Percentiles rank a stretch among this genome's conserved stretches.
phyloP scores from a whole-genome alignment of 2,888 invertebrate genomes.

The Serripes groenlandicus region DNA sequence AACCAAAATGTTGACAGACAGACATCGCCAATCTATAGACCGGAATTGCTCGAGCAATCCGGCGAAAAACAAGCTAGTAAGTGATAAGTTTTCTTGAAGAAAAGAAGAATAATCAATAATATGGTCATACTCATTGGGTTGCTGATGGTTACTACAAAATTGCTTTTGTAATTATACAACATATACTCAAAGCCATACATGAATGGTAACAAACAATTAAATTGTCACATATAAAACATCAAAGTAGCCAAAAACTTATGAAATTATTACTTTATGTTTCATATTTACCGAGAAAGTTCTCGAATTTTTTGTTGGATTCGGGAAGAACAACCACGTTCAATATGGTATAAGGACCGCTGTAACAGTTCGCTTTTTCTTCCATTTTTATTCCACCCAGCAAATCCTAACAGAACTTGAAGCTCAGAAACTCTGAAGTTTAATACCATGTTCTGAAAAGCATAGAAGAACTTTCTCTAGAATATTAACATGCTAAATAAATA shows the following conservation, averaged over 20 bases:
- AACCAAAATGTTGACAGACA: no score
- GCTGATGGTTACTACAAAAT: no score
- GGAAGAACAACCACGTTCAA: slow-evolving; percentile 89
- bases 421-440: slow-evolving; percentile 93
- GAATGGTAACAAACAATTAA: no score
- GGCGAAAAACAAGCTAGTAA: no score
- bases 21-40: no score
- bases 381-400: slow-evolving; percentile 92
- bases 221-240: neutral
- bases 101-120: no score
- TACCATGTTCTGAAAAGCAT: slow-evolving; percentile 87
- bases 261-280: slow-evolving; percentile 17
- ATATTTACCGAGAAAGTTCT: slow-evolving; percentile 89
- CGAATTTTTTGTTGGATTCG: slow-evolving; percentile 90
- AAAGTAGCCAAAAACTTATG: neutral
- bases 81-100: no score
- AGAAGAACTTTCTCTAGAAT: slow-evolving; percentile 44
- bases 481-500: neutral
- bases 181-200: no score
- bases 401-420: slow-evolving; percentile 93
- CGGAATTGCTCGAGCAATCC: no score
- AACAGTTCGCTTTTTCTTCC: slow-evolving; percentile 94
- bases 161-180: no score
- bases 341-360: slow-evolving; percentile 91
- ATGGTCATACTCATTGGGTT: no score